Base-by-base conservation (phyloP, 2,888 invertebrate species). In the Mythimna albipuncta region DNA sequence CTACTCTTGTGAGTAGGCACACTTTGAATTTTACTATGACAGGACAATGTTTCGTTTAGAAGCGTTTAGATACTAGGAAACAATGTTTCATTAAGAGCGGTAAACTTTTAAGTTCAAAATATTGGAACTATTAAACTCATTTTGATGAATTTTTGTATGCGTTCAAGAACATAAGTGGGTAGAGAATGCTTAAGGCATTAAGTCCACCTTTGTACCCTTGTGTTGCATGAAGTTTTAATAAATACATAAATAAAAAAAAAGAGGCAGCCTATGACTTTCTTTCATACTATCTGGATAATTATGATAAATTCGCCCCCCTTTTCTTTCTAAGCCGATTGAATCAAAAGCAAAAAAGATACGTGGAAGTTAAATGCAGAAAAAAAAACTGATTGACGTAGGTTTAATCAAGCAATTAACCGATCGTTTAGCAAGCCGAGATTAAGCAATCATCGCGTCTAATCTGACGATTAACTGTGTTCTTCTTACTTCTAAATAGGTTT, bases 391-490 rank as follows among this genome's bases (percentile, higher is more conserved):
- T 62, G 68, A 78, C 66, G 58, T 73, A 62, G 11, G 2, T 76
- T 77, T 77, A 81, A 83, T 75, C 75, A 61, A 52, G 72, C 77
- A 81, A 82, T 83, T 84, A 85, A 19, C 52, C 44, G 68, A 77
- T 80, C 71, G 63, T 82, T 85, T 78, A 77, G 79, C 77, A 75
- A 74, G 65, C 70, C 64, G 38, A 85, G 76, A 82, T 80, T 69
- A 81, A 79, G 84, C 74, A 86, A 85, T 85, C 78, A 87, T 74
- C 71, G 81, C 80, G 72, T 69, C 84, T 87, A 85, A 89, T 75
- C 82, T 69, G 82, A 85, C 85, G 85, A 87, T 88, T 87, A 84
- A 84, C 80, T 77, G 81, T 84, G 75, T 68, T 84, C 54, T 86
- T 83, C 71, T 59, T 52, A 66, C 61, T 76, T 82, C 77, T 84